Evolutionary conservation across 1,140 invertebrate species (phyloP), one percentile per base, ranked within the genome.

Genomic region (Armadillidium nasatum): DNA sequence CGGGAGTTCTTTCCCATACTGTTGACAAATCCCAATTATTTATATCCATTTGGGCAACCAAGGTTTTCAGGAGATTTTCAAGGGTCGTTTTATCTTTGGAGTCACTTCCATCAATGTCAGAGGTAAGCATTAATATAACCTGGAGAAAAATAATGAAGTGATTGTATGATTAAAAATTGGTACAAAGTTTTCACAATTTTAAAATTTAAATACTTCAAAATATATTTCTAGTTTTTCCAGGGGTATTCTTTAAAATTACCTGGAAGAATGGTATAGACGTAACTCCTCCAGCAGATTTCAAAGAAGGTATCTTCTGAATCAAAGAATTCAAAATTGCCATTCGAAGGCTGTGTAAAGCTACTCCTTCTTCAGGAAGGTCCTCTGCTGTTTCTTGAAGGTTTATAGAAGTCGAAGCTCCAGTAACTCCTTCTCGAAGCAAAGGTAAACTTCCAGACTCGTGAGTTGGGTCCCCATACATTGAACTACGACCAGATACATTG

Each of bases 261-360:
- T 95, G 93, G 86, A 96, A 90, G 78, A 93, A 93, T 0, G 96
- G 95, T 84, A 98, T 94, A 11, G 93, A 90, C 75, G 93, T 87
- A 1, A 94, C 89, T 10, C 96, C 96, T 60, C 89, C 86, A 72
- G 90, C 87, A 75, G 88, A 85, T 50, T 86, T 86, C 7, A 92
- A 83, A 77, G 88, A 84, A 0, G 89, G 88, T 54, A 92, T 85
- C 80, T 89, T 88, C n/a, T 88, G 84, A 33, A 90, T 85, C 54
- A 92, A 83, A 79, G 87, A 87, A 80, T 92, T 89, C 50, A 94
- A 84, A 22, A 93, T 84, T 10, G 88, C 86, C 43, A 92, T 82
- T n/a, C 92, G 86, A 33, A 93, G 85, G 66, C 87, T 86, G 80
- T 91, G 91, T 15, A 92, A 82, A 74, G 86, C 86, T 60, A 79